Evolutionary conservation across 2,888 invertebrate species (phyloP), one percentile per base, ranked within the genome.

Genomic region (Euphydryas editha): DNA sequence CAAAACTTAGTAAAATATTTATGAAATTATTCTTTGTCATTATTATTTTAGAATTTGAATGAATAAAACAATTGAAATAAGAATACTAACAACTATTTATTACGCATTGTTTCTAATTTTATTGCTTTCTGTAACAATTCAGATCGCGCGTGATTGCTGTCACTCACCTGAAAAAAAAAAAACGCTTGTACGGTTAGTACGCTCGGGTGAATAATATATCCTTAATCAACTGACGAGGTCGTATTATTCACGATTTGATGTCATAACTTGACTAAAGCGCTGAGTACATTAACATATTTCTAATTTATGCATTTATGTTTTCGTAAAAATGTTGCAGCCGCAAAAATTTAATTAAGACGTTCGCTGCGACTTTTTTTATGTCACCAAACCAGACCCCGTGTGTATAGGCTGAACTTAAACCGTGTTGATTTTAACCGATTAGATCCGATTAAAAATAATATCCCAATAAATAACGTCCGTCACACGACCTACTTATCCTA

Each of bases 401-500:
- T 30, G 30, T 30, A 7, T 8, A n/a, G n/a, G n/a, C n/a, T n/a
- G n/a, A 30, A 0, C 30, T 7, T 30, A 5, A 30, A 30, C 30
- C 71, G 63, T 68, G 68, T 73, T 69, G 67, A 69, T 68, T 69
- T 59, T 59, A 64, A 70, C 67, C 62, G 60, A 44, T 60, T 61
- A 67, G 58, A 55, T 61, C 67, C 65, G 77, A 82, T 84, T 80
- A 81, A 82, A 80, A 81, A 73, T 76, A 77, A 76, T 76, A 76
- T 78, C 78, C 75, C 77, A 81, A 86, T 86, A 83, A 88, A 81
- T 86, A 84, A 87, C 82, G 77, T 72, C 55, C 70, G 77, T 78
- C 77, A 77, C 78, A 80, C 78, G 63, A 57, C 65, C 72, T 71
- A 81, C 83, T 85, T 83, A 87, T 87, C 85, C 84, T 84, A 87